Evolutionary conservation across 2,888 invertebrate genomes (phyloP).

Genomic region (Alloplasta piceator): DNA sequence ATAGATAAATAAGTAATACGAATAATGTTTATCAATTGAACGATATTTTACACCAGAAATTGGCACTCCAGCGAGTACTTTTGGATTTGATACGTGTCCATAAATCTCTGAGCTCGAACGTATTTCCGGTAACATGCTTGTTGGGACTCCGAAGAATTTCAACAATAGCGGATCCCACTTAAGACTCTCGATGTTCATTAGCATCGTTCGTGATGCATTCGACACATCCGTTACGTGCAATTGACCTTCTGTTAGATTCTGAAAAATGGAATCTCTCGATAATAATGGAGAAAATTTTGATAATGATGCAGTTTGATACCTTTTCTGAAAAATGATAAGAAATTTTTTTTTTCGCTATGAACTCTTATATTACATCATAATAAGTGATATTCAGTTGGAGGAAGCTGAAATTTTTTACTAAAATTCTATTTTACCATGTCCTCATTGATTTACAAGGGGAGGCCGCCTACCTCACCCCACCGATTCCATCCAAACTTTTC

Average conservation of each 20-base stretch:
- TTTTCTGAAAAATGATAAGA: too few species aligned
- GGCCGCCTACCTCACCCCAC: too few species aligned
- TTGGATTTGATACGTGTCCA: conserved; percentile 89
- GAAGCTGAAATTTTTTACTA: too few species aligned
- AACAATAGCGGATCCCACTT: conserved; percentile 96
- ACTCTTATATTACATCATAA: too few species aligned
- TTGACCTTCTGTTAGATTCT: conserved; percentile 88
- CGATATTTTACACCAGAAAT: conserved; percentile 91
- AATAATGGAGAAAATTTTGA: too few species aligned
- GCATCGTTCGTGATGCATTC: conserved; percentile 97
- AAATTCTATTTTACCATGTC: too few species aligned
- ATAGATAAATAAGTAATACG: conserved; percentile 3
- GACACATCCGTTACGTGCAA: conserved; percentile 97
- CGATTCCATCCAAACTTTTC: too few species aligned
- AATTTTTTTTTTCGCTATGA: too few species aligned
- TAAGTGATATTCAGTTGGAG: too few species aligned
- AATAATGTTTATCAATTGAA: background rate
- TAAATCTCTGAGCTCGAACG: conserved; percentile 96
- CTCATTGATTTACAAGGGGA: too few species aligned
- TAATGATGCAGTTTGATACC: too few species aligned
- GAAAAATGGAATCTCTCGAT: conserved; percentile 51
- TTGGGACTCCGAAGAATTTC: conserved; percentile 94
- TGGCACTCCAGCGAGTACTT: conserved; percentile 91
- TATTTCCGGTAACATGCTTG: conserved; percentile 93
- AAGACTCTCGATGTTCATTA: conserved; percentile 95